Base-by-base conservation (phyloP, 2,797 vertebrate genomes). In the Hyperoplus lanceolatus region DNA sequence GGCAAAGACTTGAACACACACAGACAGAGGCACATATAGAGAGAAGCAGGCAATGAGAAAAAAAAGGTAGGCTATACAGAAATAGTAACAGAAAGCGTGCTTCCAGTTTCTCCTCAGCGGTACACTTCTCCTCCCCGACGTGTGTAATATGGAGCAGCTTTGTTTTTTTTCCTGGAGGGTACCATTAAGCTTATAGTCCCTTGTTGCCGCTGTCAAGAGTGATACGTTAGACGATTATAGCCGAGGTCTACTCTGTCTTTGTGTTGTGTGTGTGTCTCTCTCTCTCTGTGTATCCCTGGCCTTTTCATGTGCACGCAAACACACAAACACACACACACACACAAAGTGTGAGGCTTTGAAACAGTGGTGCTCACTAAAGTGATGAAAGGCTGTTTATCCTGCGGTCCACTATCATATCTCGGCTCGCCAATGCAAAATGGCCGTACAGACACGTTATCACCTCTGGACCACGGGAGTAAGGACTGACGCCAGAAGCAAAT, bases 401-500 rank as follows among this genome's bases (percentile, higher is more conserved):
- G 80, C 83, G 58, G 29, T 85, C 87, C 74, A 83, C 80, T 77
- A 84, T 58, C 85, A 92, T 89, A 90, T 89, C 89, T 87, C 80
- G 54, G 82, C 84, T 73, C 67, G 51, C 70, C 78, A 58, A 29
- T 64, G 83, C 89, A 84, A 78, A 89, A 84, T 21, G 89, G 82
- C 62, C 57, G 29, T 29, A 29, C 55, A 80, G 80, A 76, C 83
- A 67, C 66, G 83, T 90, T 87, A 84, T 92, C 92, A 92, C 92
- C 92, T 94, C 89, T 90, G 92, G 70, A 79, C 84, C 85, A 80
- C 82, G 56, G 88, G 83, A 85, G 80, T 82, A 75, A 75, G 86
- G 88, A 84, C 89, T 56, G 91, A 93, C 83, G 90, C 91, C 92
- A 92, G 81, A 75, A 91, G 83, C 87, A 88, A 93, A 93, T 92